Base-by-base conservation (phyloP, 2,888 invertebrate species). In the Galeruca laticollis region DNA sequence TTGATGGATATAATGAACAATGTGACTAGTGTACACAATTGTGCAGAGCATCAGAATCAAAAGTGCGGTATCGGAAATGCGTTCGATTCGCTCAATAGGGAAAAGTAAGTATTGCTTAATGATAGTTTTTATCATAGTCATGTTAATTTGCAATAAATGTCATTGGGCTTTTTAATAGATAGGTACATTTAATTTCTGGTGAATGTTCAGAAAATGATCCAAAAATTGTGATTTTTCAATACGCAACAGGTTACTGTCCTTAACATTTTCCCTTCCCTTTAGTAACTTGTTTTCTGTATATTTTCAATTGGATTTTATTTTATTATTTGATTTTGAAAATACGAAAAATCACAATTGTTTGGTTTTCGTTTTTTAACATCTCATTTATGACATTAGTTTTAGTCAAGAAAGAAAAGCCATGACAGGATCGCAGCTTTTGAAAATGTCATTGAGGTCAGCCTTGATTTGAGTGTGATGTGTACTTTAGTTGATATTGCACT, bases 341-440 rank as follows among this genome's bases (percentile, higher is more conserved):
- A 37, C 13, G n/a, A 40, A 40, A 40, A 13, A 40, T 40, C 13
- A 40, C n/a, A 9, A n/a, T 9, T 47, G 15, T n/a, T 47, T 18
- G 68, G 54, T 69, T 57, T 57, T 35, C 35, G 10, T 67, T 74
- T 74, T 78, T 76, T 69, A 77, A 72, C 18, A n/a, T 57, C 33
- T 57, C 56, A 35, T 33, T 57, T 57, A n/a, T 35, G 18, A 31
- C 35, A 9, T 54, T 8, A 54, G 26, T 57, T 57, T 57, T 81
- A 84, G 83, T 79, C 76, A 78, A 71, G 82, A 84, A 75, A 78
- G 84, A 83, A 78, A 83, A 84, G 86, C 87, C 80, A 86, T 85
- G 88, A 91, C 91, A 77, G 92, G 92, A 86, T 92, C 91, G 85
- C 92, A 92, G 89, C 90, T 92, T 86, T 89, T 92, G 88, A 90